Evolutionary conservation across 2,888 invertebrate genomes (phyloP).

Genomic region (Acanthosepion lycidas): DNA sequence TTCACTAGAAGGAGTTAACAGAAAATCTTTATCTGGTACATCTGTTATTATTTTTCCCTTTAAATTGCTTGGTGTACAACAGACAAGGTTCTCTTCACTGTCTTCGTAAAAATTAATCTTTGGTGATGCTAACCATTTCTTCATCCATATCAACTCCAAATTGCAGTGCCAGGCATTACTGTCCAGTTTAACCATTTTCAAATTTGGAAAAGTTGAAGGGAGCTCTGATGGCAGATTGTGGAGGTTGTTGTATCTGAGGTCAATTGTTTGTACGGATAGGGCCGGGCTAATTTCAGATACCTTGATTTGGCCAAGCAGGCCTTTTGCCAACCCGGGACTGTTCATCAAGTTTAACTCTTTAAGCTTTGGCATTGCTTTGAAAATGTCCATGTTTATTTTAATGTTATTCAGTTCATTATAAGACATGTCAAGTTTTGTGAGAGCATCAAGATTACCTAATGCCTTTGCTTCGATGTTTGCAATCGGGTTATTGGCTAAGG

Average conservation of each 20-base stretch:
- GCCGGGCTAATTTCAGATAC: conserved; percentile 45
- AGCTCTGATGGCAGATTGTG: conserved; percentile 82
- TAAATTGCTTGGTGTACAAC: conserved; percentile 71
- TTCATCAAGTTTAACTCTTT: conserved; percentile 61
- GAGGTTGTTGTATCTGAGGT: conserved; percentile 81
- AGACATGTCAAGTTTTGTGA: conserved; percentile 60
- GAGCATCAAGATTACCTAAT: conserved; percentile 56
- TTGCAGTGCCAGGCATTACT: conserved; percentile 84
- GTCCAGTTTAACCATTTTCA: conserved; percentile 81
- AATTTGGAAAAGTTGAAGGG: conserved; percentile 81
- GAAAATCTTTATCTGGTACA: conserved; percentile 57
- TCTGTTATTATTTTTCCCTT: conserved; percentile 63
- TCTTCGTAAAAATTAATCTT: conserved; percentile 73
- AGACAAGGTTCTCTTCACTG: conserved; percentile 72
- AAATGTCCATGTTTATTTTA: conserved; percentile 57
- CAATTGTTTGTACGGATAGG: conserved; percentile 76
- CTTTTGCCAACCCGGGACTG: conserved; percentile 60
- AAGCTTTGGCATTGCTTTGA: conserved; percentile 60
- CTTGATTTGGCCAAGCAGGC: conserved; percentile 54
- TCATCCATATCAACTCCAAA: conserved; percentile 72
- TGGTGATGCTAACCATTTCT: conserved; percentile 79
- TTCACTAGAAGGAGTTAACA: not conserved
- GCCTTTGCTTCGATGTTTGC: conserved; percentile 59
- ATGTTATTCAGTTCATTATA: conserved; percentile 54
- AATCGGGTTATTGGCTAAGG: conserved; percentile 65